A percentile compares a stretch with the other conserved stretches of the same genome.
phyloP scores from a whole-genome alignment of 2,888 invertebrate species.

The Merodon equestris region DNA sequence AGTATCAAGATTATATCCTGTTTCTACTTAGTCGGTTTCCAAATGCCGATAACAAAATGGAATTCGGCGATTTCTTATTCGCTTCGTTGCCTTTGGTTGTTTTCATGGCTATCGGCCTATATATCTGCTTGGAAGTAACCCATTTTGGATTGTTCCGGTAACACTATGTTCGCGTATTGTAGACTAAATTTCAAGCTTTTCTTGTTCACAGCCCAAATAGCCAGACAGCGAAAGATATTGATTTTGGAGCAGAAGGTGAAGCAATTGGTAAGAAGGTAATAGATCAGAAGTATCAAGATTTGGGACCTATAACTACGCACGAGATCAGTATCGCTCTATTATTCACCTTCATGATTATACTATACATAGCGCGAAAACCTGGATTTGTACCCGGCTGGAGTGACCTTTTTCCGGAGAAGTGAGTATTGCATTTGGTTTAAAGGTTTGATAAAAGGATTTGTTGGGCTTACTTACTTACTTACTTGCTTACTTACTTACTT shows the following conservation, averaged over 20 bases:
- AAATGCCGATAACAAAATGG: slow-evolving; percentile 69
- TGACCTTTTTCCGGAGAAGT: slow-evolving; percentile 75
- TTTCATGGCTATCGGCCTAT: slow-evolving; percentile 67
- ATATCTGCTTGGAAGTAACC: slow-evolving; percentile 70
- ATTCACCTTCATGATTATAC: slow-evolving; percentile 86
- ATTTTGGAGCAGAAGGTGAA: slow-evolving; percentile 81
- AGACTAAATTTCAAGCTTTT: not conserved
- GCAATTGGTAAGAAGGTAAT: slow-evolving; percentile 84
- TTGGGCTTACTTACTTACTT: too few species aligned
- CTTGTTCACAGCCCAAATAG: slow-evolving; percentile 79
- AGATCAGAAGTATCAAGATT: slow-evolving; percentile 82
- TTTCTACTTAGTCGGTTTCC: slow-evolving; percentile 74
- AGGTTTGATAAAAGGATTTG: too few species aligned
- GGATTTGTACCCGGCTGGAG: slow-evolving; percentile 93
- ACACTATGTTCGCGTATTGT: not conserved
- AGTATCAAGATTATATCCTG: not conserved
- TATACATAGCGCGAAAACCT: slow-evolving; percentile 92
- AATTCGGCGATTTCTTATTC: slow-evolving; percentile 72
- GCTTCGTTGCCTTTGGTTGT: slow-evolving; percentile 71
- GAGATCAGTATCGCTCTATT: slow-evolving; percentile 84
- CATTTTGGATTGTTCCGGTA: slow-evolving; percentile 74
- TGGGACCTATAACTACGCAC: slow-evolving; percentile 89
- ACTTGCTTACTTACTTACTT: too few species aligned
- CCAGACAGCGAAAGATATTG: slow-evolving; percentile 80
- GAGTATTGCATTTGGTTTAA: slow-evolving; percentile 31